Conservation (phyloP, 2,797 vertebrate genomes). For the Meda fulgida region DNA sequence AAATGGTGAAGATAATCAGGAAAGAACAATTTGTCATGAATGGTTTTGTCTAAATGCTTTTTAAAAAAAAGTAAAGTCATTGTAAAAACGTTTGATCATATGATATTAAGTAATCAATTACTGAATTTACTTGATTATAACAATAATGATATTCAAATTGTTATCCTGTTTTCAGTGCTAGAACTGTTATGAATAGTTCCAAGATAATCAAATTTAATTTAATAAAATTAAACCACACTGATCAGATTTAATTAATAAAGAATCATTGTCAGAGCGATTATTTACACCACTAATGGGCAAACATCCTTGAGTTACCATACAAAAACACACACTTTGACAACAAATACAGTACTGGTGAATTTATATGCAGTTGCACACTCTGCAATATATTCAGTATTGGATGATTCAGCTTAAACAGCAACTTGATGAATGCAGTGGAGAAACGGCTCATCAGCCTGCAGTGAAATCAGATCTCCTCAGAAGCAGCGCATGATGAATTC, state of each 20-base stretch:
- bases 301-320: not conserved
- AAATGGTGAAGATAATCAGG: not conserved
- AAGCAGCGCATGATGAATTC: slow-evolving; percentile 36
- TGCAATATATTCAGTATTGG: not conserved
- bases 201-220: not conserved
- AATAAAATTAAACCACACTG: not conserved
- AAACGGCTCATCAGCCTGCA: slow-evolving; percentile 48
- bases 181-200: not conserved
- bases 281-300: not conserved
- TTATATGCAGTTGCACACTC: not conserved
- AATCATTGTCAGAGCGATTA: not conserved
- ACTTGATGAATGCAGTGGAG: slow-evolving; percentile 31
- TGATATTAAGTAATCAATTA: not conserved
- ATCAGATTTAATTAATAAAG: not conserved
- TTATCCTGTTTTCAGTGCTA: not conserved
- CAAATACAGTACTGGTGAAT: not conserved
- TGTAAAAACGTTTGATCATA: not conserved
- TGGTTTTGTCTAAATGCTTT: not conserved
- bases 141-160: not conserved
- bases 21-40: not conserved
- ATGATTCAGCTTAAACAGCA: slow-evolving; percentile 5
- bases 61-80: not conserved
- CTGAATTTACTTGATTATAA: not conserved
- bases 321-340: not conserved
- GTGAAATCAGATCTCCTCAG: slow-evolving; percentile 51